Base-by-base conservation (phyloP, 1,140 invertebrate genomes). In the Ostrea edulis region DNA sequence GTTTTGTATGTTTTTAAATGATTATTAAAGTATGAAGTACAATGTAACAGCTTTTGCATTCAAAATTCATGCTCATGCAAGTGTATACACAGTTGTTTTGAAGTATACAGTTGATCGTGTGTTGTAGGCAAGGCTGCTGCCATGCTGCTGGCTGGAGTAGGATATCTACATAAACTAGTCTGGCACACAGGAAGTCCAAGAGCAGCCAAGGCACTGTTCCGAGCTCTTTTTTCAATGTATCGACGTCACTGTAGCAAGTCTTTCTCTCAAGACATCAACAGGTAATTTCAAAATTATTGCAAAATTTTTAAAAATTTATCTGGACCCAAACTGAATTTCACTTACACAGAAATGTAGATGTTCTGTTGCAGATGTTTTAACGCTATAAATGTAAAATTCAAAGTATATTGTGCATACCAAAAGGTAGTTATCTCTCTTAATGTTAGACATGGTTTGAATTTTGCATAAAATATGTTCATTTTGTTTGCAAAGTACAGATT, bases 201-300 rank as follows among this genome's bases (percentile, higher is more conserved):
- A 54, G 91, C 90, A 3, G 90, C 92, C 25, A 88, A 88, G 12
- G 90, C 89, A 8, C 81, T 93, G 22, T 93, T 92, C 84, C 89
- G 90, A 85, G 91, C 90, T 89, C 88, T 93, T 12, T 92, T 92
- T 87, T 86, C 82, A 52, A 91, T 92, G 82, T 92, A 92, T 81
- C 89, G 86, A n/a, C 77, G 89, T 22, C 92, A 93, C 29, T 89
- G 91, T 58, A 92, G 90, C 81, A 88, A 83, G 35, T 88, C 84
- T 22, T 90, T 93, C 68, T 90, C 91, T 35, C 86, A 91, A 53
- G 91, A 91, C 83, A 91, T 92, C n/a, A 90, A 92, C 81, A 91
- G 91, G 92, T 92, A 51, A 81, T 35, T 81, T 81, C 44, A 8
- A 51, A 22, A 25, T 81, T 22, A 29, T 17, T 35, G 68, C 1